Base-by-base conservation (phyloP, 2,797 vertebrate species). In the Chiroxiphia lanceolata region DNA sequence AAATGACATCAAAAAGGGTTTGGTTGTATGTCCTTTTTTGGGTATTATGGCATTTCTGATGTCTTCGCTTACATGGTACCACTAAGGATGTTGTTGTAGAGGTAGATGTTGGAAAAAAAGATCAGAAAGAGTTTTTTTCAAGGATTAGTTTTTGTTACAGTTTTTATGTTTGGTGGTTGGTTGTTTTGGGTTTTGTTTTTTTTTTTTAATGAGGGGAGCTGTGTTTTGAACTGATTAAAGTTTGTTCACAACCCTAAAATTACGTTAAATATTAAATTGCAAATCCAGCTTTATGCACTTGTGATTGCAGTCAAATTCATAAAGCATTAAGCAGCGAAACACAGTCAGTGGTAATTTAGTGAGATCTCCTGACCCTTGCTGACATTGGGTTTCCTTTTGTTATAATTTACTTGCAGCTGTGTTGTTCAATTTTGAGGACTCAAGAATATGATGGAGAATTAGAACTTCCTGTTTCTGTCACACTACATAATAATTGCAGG, bases 401-500 rank as follows among this genome's bases (percentile, higher is more conserved):
- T 94, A 42, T 15, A 79, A 89, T 94, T 78, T 94, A 77, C 91
- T 95, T 86, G 77, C 54, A 96, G 81, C 93, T 94, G 53, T 90
- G 90, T 94, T 96, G 92, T 88, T 97, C 53, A 80, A 25, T 90
- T 96, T 89, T 6, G 9, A 95, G 79, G n/a, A 87, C 64, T 95
- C 90, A 83, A 63, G 91, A 94, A 90, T 94, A 87, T 77, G 92
- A 94, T 96, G 88, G 89, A 84, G 95, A 96, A 83, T 95, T 83
- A 91, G 83, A 83, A 92, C 85, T 94, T 94, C 90, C 95, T 76
- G 70, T 95, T 90, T 95, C 91, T 96, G 83, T 96, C 92, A 84
- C 81, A 90, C 80, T 90, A 84, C 83, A 70, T 87, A 93, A 81
- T 96, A 95, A 91, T 85, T 94, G 91, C 87, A 36, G 9, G 96